phyloP scores from a whole-genome alignment of 1,140 invertebrate species.

The Leptonema lineaticorne region DNA sequence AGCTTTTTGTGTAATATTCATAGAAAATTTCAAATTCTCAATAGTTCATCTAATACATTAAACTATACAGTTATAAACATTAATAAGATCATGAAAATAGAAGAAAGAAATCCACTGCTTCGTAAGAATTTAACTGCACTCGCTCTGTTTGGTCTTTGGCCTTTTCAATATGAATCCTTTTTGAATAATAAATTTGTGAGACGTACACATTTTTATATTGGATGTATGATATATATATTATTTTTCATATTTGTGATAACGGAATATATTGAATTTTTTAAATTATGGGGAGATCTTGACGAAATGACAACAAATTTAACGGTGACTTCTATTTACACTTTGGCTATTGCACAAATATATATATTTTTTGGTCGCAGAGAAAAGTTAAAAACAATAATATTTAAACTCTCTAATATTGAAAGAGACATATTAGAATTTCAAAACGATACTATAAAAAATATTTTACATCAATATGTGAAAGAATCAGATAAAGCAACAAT shows the following conservation, averaged over 20 bases:
- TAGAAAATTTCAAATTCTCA: too few relatives aligned
- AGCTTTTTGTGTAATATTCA: too few relatives aligned
- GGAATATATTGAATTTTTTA: conserved; percentile 37
- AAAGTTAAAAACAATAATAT: conserved; percentile 25
- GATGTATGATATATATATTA: conserved; percentile 25
- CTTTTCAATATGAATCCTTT: conserved; percentile 34
- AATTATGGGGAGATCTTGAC: conserved; percentile 39
- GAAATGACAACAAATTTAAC: conserved; percentile 41
- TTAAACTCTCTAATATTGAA: conserved; percentile 32
- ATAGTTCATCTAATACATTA: too few relatives aligned
- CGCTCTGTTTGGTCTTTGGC: conserved; percentile 38
- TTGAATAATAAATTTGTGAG: conserved; percentile 32
- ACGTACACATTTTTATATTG: conserved; percentile 26
- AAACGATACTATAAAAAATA: conserved; percentile 14
- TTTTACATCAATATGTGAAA: conserved; percentile 27
- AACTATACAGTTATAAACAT: too few relatives aligned
- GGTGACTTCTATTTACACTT: conserved; percentile 38
- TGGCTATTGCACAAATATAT: conserved; percentile 39
- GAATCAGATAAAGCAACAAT: conserved; percentile 31
- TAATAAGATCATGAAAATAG: conserved; percentile 9
- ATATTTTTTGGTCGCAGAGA: conserved; percentile 32
- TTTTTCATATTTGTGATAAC: conserved; percentile 39
- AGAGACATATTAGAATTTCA: conserved; percentile 30
- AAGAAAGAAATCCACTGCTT: conserved; percentile 26
- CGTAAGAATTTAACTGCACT: conserved; percentile 37